phyloP scores from a whole-genome alignment of 2,797 vertebrate genomes.

The Podarcis siculus region DNA sequence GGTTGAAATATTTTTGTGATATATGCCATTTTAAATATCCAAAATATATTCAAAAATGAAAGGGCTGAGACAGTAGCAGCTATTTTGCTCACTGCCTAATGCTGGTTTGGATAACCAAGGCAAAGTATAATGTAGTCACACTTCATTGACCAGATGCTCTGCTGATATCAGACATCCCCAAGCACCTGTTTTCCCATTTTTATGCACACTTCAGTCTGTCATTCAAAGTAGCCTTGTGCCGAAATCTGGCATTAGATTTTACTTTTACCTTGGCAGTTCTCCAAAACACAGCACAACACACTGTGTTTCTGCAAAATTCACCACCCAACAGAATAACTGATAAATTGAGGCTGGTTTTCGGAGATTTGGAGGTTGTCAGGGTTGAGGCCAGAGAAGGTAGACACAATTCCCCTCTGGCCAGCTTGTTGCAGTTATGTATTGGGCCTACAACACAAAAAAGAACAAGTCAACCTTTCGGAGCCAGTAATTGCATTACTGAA shows the following conservation, averaged over 20 bases:
- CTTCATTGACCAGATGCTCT: slow-evolving; percentile 84
- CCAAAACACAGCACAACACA: slow-evolving; percentile 46
- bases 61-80: slow-evolving; percentile 37
- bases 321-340: neutral
- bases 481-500: neutral
- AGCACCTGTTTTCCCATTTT: slow-evolving; percentile 83
- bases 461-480: neutral
- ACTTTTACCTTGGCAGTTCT: slow-evolving; percentile 67
- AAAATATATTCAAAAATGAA: slow-evolving; percentile 36
- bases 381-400: neutral
- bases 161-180: slow-evolving; percentile 81
- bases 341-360: neutral
- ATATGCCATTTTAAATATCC: neutral
- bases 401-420: neutral
- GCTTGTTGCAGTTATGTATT: neutral
- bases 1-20: slow-evolving; percentile 13
- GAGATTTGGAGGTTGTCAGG: neutral
- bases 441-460: neutral
- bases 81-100: slow-evolving; percentile 45
- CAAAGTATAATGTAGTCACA: slow-evolving; percentile 62
- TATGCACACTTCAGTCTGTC: slow-evolving; percentile 72
- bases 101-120: slow-evolving; percentile 46
- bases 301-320: slow-evolving; percentile 9
- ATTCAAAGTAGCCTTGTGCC: slow-evolving; percentile 66
- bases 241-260: slow-evolving; percentile 64